A percentile compares a stretch with the other conserved stretches of the same genome.
Evolutionary conservation across 1,140 invertebrate species (phyloP).

Genomic region (Tenebrio molitor): DNA sequence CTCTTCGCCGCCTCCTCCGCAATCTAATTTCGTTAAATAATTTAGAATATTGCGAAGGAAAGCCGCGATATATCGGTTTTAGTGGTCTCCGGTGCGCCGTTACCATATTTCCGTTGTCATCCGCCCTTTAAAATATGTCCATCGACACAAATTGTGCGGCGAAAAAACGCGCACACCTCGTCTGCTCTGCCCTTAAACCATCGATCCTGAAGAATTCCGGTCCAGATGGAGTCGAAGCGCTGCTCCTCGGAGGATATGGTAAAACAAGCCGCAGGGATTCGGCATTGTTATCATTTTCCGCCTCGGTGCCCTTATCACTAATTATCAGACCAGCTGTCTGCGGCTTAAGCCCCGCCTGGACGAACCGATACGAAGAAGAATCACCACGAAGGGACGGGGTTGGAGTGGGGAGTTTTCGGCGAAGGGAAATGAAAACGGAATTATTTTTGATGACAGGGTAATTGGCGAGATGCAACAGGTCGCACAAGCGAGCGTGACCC

Average conservation of each 20-base stretch:
- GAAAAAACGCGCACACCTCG: too few relatives aligned
- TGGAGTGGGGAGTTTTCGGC: too few relatives aligned
- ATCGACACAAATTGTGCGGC: too few relatives aligned
- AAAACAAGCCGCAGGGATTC: conserved; percentile 9
- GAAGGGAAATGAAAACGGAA: too few relatives aligned
- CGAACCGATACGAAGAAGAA: background rate
- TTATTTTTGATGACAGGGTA: too few relatives aligned
- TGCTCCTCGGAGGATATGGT: conserved; percentile 1
- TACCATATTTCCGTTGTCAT: conserved; percentile 34
- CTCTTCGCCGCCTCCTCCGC: background rate
- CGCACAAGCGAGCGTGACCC: too few relatives aligned
- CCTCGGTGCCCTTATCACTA: conserved; percentile 6
- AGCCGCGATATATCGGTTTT: conserved; percentile 24
- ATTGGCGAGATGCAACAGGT: too few relatives aligned
- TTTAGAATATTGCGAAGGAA: conserved; percentile 16
- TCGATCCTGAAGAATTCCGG: background rate
- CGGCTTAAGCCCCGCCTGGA: background rate
- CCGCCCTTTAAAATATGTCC: conserved; percentile 21
- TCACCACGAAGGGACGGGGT: too few relatives aligned
- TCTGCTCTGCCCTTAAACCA: background rate
- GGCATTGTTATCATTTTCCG: conserved; percentile 28
- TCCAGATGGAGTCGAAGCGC: background rate
- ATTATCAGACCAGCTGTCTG: conserved; percentile 24
- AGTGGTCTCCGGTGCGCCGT: conserved; percentile 3
- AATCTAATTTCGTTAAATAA: conserved; percentile 32